These are phyloP conservation scores for Holcopasites calliopsidis DNA, from an alignment of 1,140 invertebrate species.

Conservation along the genomic window DNA sequence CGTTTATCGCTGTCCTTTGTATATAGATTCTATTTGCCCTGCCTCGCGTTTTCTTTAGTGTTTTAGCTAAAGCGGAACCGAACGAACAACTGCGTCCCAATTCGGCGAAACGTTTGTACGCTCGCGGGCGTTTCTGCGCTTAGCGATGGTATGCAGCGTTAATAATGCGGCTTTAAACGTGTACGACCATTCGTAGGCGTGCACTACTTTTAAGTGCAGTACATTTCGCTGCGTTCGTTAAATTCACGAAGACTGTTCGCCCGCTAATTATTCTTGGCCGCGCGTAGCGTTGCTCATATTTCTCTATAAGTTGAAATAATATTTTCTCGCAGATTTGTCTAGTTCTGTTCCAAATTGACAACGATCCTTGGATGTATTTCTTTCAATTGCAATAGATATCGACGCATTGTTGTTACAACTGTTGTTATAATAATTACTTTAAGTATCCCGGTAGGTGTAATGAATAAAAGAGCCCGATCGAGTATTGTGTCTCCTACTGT, in stretches of 20 bases:
- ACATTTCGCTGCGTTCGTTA: constrained; percentile 16
- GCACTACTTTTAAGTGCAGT: constrained; percentile 16
- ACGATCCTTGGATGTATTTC: no score
- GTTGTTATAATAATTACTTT: constrained; percentile 74
- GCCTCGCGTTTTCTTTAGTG: constrained; percentile 43
- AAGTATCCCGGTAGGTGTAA: constrained; percentile 52
- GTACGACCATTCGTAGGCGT: constrained; percentile 25
- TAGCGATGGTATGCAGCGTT: no score
- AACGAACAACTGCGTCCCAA: not conserved
- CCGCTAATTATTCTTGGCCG: constrained; percentile 31
- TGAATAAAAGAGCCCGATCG: constrained; percentile 12
- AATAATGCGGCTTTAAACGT: constrained; percentile 13
- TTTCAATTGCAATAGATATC: no score
- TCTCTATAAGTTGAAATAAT: constrained; percentile 28
- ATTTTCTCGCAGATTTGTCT: not conserved
- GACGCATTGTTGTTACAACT: constrained; percentile 69
- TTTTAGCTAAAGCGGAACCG: constrained; percentile 49
- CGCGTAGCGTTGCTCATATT: constrained; percentile 19
- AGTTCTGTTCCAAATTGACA: no score
- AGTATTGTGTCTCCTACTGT: constrained; percentile 11
- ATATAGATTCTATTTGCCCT: constrained; percentile 40
- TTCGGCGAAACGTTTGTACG: not conserved
- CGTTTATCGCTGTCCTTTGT: constrained; percentile 7
- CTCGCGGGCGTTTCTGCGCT: constrained; percentile 6
- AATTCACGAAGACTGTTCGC: constrained; percentile 50